Percentiles rank a stretch among this genome's conserved stretches.
These are phyloP conservation scores for Apis cerana DNA, from an alignment of 1,140 invertebrate species.

Conservation along the genomic window DNA sequence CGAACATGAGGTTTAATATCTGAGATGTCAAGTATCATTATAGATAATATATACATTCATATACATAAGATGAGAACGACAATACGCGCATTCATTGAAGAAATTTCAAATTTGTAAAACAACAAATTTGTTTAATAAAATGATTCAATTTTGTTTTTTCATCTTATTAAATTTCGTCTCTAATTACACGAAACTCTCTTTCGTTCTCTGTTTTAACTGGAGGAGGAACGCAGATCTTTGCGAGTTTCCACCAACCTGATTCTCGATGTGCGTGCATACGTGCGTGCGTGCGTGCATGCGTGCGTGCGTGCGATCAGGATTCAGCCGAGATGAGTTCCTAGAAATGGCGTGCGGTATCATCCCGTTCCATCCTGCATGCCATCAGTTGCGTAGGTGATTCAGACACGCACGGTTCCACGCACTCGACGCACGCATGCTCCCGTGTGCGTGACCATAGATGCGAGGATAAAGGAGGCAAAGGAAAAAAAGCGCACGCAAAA, in stretches of 20 bases:
- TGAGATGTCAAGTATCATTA: background rate
- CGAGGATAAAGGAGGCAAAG: background rate
- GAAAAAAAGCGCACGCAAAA: background rate
- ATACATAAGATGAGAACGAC: too few relatives aligned
- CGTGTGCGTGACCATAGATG: constrained; percentile 15
- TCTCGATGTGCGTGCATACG: constrained; percentile 53
- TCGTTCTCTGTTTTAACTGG: background rate
- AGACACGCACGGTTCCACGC: constrained; percentile 58
- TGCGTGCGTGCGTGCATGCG: constrained; percentile 66
- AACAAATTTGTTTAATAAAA: too few relatives aligned
- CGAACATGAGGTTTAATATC: background rate
- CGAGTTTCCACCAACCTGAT: background rate
- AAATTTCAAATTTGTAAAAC: too few relatives aligned
- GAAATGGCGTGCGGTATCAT: constrained; percentile 72
- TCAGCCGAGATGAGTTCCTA: constrained; percentile 73
- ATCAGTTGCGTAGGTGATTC: constrained; percentile 75
- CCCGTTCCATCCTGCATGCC: constrained; percentile 61
- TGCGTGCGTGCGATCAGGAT: constrained; percentile 69
- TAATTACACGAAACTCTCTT: background rate
- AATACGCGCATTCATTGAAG: too few relatives aligned
- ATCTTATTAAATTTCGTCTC: too few relatives aligned
- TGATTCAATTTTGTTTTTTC: too few relatives aligned
- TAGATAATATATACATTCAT: background rate
- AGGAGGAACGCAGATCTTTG: constrained; percentile 25
- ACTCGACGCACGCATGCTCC: constrained; percentile 28